These are phyloP conservation scores for Eugnorisma glareosa DNA, from an alignment of 2,888 invertebrate genomes.

Conservation along the genomic window DNA sequence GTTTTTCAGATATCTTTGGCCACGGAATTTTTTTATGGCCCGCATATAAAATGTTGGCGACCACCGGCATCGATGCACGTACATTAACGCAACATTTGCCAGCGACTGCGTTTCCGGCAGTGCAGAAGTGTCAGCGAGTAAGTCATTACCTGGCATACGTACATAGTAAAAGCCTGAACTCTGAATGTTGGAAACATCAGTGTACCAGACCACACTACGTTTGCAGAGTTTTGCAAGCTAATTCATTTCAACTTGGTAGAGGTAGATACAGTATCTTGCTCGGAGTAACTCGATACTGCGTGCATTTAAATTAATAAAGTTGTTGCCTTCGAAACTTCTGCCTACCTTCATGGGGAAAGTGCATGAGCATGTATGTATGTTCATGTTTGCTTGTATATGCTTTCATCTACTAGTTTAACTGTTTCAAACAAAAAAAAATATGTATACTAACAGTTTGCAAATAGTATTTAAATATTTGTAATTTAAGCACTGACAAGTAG, in stretches of 20 bases:
- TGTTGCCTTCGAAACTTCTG: conserved; percentile 13
- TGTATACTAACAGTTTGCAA: background rate
- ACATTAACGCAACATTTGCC: conserved; percentile 68
- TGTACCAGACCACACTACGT: background rate
- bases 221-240: background rate
- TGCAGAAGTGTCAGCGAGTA: conserved; percentile 55
- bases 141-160: conserved; percentile 53
- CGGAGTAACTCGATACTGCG: background rate
- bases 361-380: background rate
- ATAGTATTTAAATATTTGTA: background rate
- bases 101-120: conserved; percentile 63
- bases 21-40: background rate
- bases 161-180: background rate
- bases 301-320: conserved; percentile 29
- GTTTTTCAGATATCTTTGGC: background rate
- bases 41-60: background rate
- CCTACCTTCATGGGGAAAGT: background rate
- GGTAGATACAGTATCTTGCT: background rate
- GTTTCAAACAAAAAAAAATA: background rate
- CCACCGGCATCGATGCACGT: conserved; percentile 25
- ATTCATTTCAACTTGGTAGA: background rate
- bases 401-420: background rate
- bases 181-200: conserved; percentile 11
- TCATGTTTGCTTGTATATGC: background rate
- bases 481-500: background rate